Base-by-base conservation (phyloP, 2,888 invertebrate genomes). In the Mesorhabditis belari region DNA sequence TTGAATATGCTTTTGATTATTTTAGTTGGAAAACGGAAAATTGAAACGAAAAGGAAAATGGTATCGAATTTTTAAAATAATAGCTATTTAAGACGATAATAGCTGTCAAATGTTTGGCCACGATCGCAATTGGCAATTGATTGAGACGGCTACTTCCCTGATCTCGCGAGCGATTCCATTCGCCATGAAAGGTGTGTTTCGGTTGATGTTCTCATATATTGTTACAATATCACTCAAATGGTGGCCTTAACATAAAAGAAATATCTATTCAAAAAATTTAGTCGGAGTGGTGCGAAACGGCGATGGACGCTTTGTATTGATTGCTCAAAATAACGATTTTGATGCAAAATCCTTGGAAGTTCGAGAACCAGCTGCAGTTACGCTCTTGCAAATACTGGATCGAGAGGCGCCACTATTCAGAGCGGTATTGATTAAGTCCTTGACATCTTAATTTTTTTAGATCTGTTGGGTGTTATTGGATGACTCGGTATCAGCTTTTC, bases 171-270 rank as follows among this genome's bases (percentile, higher is more conserved):
- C 71, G 6, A 66, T 71, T 24, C 73, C 73, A 3, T 35, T 70
- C 12, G 35, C 62, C 1, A 55, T 73, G 49, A 73, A 73, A 58
- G 73, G 76, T 5, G 58, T n/a, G n/a, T n/a, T n/a, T n/a, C n/a
- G n/a, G n/a, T n/a, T n/a, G n/a, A n/a, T n/a, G n/a, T n/a, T n/a
- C n/a, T n/a, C n/a, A n/a, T n/a, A n/a, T n/a, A 69, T 21, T 79
- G 78, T 62, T 66, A 69, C 23, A 64, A 74, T 54, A 65, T 69
- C 12, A 54, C 65, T 24, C 76, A 79, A 60, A 71, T 79, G 72
- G 75, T 75, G 6, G 44, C 69, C 44, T 26, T 52, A 27, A 49
- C n/a, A 27, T 24, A 53, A 52, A 25, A 17, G 26, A 17, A 35
- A 35, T 35, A 35, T 17, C 9, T 9, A 35, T 35, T 35, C 9